phyloP scores from a whole-genome alignment of 2,888 invertebrate genomes.

The Pseudeuparius sepicola region DNA sequence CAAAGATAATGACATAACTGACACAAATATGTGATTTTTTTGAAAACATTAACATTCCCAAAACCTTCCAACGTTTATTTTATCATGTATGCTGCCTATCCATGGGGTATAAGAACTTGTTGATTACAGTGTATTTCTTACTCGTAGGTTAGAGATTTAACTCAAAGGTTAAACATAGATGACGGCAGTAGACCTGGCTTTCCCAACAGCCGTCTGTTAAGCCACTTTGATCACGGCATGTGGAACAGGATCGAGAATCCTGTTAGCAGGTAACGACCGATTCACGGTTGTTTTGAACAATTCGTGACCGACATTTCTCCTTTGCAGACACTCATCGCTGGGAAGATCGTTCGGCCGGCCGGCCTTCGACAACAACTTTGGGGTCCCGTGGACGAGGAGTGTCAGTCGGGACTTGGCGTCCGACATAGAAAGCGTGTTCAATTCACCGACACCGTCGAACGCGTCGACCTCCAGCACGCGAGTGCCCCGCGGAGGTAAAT shows the following conservation, averaged over 20 bases:
- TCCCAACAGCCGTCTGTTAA: constrained; percentile 51
- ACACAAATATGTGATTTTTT: too few relatives aligned
- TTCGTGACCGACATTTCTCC: constrained; percentile 8
- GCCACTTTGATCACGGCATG: constrained; percentile 40
- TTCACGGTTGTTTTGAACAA: constrained; percentile 1
- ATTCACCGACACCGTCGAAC: constrained; percentile 41
- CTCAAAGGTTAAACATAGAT: constrained; percentile 75
- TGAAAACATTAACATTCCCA: background rate
- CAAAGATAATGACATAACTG: too few relatives aligned
- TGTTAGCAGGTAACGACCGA: constrained; percentile 39
- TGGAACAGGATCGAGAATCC: constrained; percentile 40
- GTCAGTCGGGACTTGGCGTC: constrained; percentile 58
- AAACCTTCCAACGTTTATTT: background rate
- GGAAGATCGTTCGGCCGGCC: constrained; percentile 38
- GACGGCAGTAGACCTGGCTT: constrained; percentile 57
- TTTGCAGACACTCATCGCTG: constrained; percentile 37
- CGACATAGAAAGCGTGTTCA: constrained; percentile 66
- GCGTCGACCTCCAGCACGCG: constrained; percentile 12
- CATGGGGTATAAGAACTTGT: constrained; percentile 1
- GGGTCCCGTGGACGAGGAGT: constrained; percentile 50
- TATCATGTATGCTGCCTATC: too few relatives aligned
- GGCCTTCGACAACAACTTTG: constrained; percentile 27
- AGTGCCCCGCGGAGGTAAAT: constrained; percentile 52
- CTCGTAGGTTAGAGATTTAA: constrained; percentile 68
- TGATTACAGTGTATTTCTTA: constrained; percentile 14